Base-by-base conservation (phyloP, 2,888 invertebrate species). In the Xestia c-nigrum region DNA sequence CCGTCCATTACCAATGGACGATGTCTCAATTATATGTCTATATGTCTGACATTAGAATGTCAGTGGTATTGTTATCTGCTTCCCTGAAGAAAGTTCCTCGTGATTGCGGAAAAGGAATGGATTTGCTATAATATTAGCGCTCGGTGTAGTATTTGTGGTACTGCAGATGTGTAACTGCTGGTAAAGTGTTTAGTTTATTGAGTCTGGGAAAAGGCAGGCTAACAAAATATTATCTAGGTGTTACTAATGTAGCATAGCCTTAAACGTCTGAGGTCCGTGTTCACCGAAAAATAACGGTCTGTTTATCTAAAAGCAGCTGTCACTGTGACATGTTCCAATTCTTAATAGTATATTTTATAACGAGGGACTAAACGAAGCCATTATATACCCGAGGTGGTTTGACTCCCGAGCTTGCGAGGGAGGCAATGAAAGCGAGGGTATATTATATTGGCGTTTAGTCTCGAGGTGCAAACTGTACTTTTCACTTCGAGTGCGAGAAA, bases 81-180 rank as follows among this genome's bases (percentile, higher is more conserved):
- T 83, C 85, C 85, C 40, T 59, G n/a, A 74, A 69, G 83, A 83
- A 83, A 83, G 85, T 83, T 65, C 38, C n/a, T n/a, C 43, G 38
- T 72, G 73, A 83, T 71, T 73, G 71, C 50, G 85, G 85, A 85
- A 85, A 66, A 52, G 69, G 65, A 72, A 76, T 63, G 31, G 10
- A 46, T 65, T 40, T 64, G 16, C 57, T 65, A 24, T 71, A 7
- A 64, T 65, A 71, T 72, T 84, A 70, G n/a, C 24, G 16, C 9
- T 63, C 4, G 21, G 46, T n/a, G 9, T 50, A 63, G 55, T 76
- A 14, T 55, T 38, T 31, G 31, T 82, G 16, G n/a, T 46, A 14
- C 1, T 72, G 16, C 40, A n/a, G 31, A 55, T 80, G 47, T 50
- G 21, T 24, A 10, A 5, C 2, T 57, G n/a, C 19, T n/a, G 43